Evolutionary conservation across 2,797 vertebrate species (phyloP), one percentile per base, ranked within the genome.

Genomic region (Gallinago stenura): DNA sequence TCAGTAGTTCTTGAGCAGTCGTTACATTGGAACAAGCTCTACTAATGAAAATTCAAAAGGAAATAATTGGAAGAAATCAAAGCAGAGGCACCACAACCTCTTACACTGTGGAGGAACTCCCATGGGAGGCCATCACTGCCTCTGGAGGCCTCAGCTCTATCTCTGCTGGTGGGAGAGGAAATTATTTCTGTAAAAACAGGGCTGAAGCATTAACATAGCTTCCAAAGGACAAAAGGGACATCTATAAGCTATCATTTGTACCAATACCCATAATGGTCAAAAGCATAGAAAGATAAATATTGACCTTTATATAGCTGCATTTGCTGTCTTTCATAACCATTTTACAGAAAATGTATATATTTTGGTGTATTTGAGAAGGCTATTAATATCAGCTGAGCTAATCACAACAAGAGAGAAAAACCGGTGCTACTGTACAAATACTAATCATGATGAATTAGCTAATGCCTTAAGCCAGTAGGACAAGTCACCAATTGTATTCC

Each of bases 91-190:
- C 6, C 22, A 79, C 21, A 65, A 50, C 6, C 6, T 85, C 5
- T 53, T 69, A 69, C 4, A 17, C 10, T 4, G 10, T 3, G 17
- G 9, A 68, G 8, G 2, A 87, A n/a, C 12, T 87, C 57, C n/a
- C 17, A 51, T 0, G 1, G 12, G 20, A 72, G 22, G 5, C 19
- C 2, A 1, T 57, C 37, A 30, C 33, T 45, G 14, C 4, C 15
- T 84, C 57, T 64, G 16, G 54, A 77, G 7, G 9, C 1, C 46
- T 50, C 41, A 81, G 25, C 51, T 18, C 12, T 12, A 26, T 11
- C 19, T 81, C 28, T 68, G 57, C 6, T 24, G 6, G 53, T 26
- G 3, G 9, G 8, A 80, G 6, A 71, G 12, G 4, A 65, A 71
- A 75, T 8, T 0, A n/a, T 19, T 26, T 58, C 46, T 25, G 6